Evolutionary conservation across 1,140 invertebrate genomes (phyloP), one percentile per base, ranked within the genome.

Genomic region (Hyphantria cunea): DNA sequence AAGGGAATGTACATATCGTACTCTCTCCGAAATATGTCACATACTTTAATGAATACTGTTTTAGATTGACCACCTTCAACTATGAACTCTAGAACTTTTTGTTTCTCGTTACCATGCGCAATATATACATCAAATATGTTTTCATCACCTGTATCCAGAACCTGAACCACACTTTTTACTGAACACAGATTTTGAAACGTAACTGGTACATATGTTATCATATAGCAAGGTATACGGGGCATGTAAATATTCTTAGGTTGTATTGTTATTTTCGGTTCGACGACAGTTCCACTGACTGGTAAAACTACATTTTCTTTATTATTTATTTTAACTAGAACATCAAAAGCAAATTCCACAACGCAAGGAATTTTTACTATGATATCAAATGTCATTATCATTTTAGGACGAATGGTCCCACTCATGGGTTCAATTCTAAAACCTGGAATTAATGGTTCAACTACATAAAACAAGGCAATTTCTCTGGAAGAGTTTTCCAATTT

Each of bases 1-100:
- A 90, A 86, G n/a, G 87, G 87, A 51, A 89, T 78, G 60, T 76
- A 90, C 71, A 87, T 83, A 60, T 90, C 86, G 64, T 89, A 90
- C 66, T 87, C 84, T 68, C 84, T 73, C 13, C 82, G 70, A 73
- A 78, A 87, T 55, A 72, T 66, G 59, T 87, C 86, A 52, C 64
- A 77, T 11, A 90, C 75, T 84, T 85, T 84, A 25, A 90, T 78
- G 65, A 68, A 88, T 47, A 89, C 74, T 14, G 76, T 80, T 72
- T 86, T 87, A 14, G 80, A 64, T 66, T 86, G 82, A 11, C 82
- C 81, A 47, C 72, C 76, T 50, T 90, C 83, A 34, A 90, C 37
- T 44, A n/a, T 45, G 72, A 87, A 86, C 31, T 82, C 48, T 49
- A 69, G 67, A 25, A 86, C 55, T 74, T 58, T 80, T 67, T 74